A percentile compares a stretch with the other conserved stretches of the same genome.
phyloP scores from a whole-genome alignment of 2,888 invertebrate genomes.

The Tetranychus piercei region DNA sequence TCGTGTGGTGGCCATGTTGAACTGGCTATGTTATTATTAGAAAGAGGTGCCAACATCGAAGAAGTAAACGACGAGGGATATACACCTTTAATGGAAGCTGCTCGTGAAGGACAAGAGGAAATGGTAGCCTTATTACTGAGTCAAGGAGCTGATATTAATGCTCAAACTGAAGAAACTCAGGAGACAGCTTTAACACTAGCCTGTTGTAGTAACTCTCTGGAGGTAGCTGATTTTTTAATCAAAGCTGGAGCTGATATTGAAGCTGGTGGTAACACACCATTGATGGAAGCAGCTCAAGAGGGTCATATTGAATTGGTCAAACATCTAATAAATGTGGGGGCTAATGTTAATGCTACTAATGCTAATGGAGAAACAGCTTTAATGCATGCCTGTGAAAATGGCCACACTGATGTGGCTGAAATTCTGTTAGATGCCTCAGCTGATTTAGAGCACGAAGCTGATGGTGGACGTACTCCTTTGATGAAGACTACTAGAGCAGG shows the following conservation, averaged over 20 bases:
- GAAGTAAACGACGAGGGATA: conserved; percentile 99
- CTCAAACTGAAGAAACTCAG: conserved; percentile 95
- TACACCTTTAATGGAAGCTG: conserved; percentile 97
- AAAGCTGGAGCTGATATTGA: conserved; percentile 87
- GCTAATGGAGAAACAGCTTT: conserved; percentile 88
- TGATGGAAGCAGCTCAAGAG: conserved; percentile 97
- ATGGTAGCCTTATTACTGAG: conserved; percentile 84
- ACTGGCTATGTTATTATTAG: conserved; percentile 79
- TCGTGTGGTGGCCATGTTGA: conserved; percentile 98
- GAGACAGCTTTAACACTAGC: conserved; percentile 85
- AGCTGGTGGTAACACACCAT: conserved; percentile 80
- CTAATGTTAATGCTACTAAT: conserved; percentile 70
- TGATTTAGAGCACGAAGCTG: conserved; percentile 81
- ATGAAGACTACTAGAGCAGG: conserved; percentile 98
- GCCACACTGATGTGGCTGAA: conserved; percentile 90
- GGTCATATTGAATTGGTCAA: conserved; percentile 82
- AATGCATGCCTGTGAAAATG: conserved; percentile 95
- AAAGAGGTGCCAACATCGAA: conserved; percentile 93
- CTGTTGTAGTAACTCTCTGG: conserved; percentile 83
- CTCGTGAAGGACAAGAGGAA: conserved; percentile 92
- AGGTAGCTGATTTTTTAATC: conserved; percentile 82
- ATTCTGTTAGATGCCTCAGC: conserved; percentile 74
- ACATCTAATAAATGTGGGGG: conserved; percentile 59
- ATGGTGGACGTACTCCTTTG: conserved; percentile 86
- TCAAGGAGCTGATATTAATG: conserved; percentile 87